A percentile compares a stretch with the other conserved stretches of the same genome.
phyloP scores from a whole-genome alignment of 2,888 invertebrate genomes.

The Tipula confusa region DNA sequence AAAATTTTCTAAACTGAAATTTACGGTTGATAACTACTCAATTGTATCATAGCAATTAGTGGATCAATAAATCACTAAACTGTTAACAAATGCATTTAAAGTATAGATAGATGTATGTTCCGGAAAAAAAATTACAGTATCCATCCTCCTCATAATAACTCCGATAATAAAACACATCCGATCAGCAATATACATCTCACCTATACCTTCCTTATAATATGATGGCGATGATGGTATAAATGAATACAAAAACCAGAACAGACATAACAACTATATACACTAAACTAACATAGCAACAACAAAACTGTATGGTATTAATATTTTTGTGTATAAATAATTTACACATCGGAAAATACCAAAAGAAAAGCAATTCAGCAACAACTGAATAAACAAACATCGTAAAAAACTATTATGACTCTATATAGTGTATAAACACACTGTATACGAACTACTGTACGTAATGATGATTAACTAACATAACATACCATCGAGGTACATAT shows the following conservation, averaged over 20 bases:
- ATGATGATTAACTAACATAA: conserved; percentile 3
- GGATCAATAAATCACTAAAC: background rate
- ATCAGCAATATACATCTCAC: background rate
- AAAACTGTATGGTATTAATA: too few relatives aligned
- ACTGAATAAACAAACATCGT: background rate
- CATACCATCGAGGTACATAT: background rate
- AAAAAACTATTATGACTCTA: background rate
- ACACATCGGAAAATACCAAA: conserved; percentile 12
- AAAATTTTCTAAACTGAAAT: too few relatives aligned
- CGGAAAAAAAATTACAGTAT: too few relatives aligned
- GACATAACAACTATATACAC: background rate
- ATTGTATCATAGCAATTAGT: background rate
- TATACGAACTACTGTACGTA: background rate
- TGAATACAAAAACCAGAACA: background rate
- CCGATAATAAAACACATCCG: background rate
- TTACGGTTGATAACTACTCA: too few relatives aligned
- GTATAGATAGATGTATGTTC: background rate
- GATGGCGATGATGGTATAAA: background rate
- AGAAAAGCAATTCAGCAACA: conserved; percentile 12
- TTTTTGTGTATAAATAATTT: background rate
- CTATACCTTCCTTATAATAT: background rate
- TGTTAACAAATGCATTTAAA: background rate
- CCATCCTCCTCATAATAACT: background rate
- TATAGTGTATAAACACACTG: background rate
- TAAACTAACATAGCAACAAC: background rate